Evolutionary conservation across 1,140 invertebrate species (phyloP), one percentile per base, ranked within the genome.

Genomic region (Drosophila mauritiana): DNA sequence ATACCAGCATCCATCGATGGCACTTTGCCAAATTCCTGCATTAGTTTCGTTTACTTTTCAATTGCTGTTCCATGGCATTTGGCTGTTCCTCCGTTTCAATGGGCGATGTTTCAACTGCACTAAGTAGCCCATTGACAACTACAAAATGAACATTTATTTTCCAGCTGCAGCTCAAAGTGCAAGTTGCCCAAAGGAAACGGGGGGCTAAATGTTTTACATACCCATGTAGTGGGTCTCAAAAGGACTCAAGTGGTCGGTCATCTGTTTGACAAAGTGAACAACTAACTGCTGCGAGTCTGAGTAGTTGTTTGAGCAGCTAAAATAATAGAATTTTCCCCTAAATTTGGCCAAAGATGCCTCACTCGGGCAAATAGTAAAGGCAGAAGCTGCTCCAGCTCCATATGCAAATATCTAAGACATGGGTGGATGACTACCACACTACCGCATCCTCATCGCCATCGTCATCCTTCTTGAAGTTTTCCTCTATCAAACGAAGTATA

Each of bases 311-410:
- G 51, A 81, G 74, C 80, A 61, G 76, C 82, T 86, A 88, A 83
- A 79, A 86, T 88, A 86, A 86, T 86, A 86, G 72, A 89, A 88
- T 88, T 88, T 88, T 89, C 72, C 79, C 67, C 75, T 83, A 88
- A 83, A 88, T 88, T 89, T 88, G 54, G 63, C 67, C 58, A 67
- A 80, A 80, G 73, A 68, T 65, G 81, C 58, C 68, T 42, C 56
- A 63, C 46, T 59, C 65, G 64, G 49, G 69, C 40, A 45, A 43
- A 27, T 31, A 43, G 42, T n/a, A 53, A n/a, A 22, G n/a, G n/a
- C 6, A n/a, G 31, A 45, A 15, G n/a, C 34, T 13, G 43, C 59
- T 64, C 42, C 42, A 13, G 36, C 37, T 54, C 54, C 43, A 37
- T 70, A 72, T 72, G 68, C 68, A 72, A 70, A 73, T 73, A 61